Conservation (phyloP, 53 echinoderm and acorn worm genomes). For the Holothuria leucospilota region DNA sequence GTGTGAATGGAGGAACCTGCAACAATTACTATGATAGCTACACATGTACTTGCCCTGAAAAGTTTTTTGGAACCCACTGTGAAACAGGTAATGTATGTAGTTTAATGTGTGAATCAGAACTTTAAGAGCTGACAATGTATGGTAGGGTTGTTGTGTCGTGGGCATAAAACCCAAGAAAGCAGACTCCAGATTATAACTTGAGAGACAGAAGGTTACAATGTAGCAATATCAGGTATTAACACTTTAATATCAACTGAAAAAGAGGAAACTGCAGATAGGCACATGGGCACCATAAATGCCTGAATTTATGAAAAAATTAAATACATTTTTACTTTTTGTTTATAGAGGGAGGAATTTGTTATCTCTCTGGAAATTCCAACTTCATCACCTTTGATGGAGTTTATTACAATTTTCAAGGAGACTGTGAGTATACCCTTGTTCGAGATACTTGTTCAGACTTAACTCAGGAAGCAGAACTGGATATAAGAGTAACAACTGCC, state of each 20-base stretch:
- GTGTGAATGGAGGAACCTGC: conserved; percentile 82
- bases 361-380: conserved; percentile 83
- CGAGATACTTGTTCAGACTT: conserved; percentile 41
- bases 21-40: conserved; percentile 76
- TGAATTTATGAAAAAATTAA: too few relatives aligned
- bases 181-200: too few relatives aligned
- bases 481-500: conserved; percentile 67
- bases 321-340: background rate
- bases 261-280: too few relatives aligned
- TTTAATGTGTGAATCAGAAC: too few relatives aligned
- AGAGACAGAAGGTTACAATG: too few relatives aligned
- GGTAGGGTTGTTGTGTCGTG: too few relatives aligned
- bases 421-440: conserved; percentile 76
- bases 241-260: too few relatives aligned
- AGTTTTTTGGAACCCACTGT: conserved; percentile 76
- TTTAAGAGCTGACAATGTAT: too few relatives aligned
- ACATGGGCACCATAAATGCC: too few relatives aligned
- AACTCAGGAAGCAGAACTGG: background rate
- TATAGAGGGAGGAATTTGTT: conserved; percentile 80
- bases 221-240: too few relatives aligned
- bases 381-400: conserved; percentile 84
- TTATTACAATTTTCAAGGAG: conserved; percentile 73
- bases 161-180: too few relatives aligned
- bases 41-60: conserved; percentile 83
- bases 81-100: conserved; percentile 61